Evolutionary conservation across 2,888 invertebrate species (phyloP).

Genomic region (Iphiclides podalirius): DNA sequence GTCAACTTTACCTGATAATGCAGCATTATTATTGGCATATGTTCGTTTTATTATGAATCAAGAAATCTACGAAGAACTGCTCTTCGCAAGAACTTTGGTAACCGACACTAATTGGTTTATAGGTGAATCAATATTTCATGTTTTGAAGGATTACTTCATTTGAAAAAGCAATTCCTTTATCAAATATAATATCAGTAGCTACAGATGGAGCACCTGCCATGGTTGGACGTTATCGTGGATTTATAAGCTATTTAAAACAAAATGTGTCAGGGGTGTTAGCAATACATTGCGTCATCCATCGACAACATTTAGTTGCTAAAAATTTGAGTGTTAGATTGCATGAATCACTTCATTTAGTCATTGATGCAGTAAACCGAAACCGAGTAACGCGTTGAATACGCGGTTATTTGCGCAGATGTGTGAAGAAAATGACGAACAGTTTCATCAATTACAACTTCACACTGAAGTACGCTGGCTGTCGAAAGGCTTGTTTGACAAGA

Average conservation of each 20-base stretch:
- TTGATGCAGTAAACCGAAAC: slow-evolving; percentile 8
- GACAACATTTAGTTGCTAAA: too few relatives aligned
- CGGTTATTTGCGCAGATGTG: neutral
- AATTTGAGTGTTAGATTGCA: too few relatives aligned
- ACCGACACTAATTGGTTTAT: slow-evolving; percentile 43
- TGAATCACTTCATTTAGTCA: too few relatives aligned
- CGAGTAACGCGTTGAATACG: slow-evolving; percentile 24
- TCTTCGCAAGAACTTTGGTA: slow-evolving; percentile 41
- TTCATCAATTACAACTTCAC: neutral
- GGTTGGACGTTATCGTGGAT: too few relatives aligned
- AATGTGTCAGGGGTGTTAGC: too few relatives aligned
- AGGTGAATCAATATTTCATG: slow-evolving; percentile 39
- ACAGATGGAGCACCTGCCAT: slow-evolving; percentile 43
- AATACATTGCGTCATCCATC: slow-evolving; percentile 20
- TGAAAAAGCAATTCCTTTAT: slow-evolving; percentile 25
- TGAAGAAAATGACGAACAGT: neutral
- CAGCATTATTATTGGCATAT: too few relatives aligned
- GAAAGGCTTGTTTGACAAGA: neutral
- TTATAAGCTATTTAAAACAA: too few relatives aligned
- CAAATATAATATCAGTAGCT: slow-evolving; percentile 39
- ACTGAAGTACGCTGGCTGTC: slow-evolving; percentile 2
- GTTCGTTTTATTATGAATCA: too few relatives aligned
- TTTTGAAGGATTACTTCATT: slow-evolving; percentile 25
- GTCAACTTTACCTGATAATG: too few relatives aligned
- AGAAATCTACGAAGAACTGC: slow-evolving; percentile 43